Evolutionary conservation across 2,797 vertebrate species (phyloP), one percentile per base, ranked within the genome.

Genomic region (Podargus strigoides): DNA sequence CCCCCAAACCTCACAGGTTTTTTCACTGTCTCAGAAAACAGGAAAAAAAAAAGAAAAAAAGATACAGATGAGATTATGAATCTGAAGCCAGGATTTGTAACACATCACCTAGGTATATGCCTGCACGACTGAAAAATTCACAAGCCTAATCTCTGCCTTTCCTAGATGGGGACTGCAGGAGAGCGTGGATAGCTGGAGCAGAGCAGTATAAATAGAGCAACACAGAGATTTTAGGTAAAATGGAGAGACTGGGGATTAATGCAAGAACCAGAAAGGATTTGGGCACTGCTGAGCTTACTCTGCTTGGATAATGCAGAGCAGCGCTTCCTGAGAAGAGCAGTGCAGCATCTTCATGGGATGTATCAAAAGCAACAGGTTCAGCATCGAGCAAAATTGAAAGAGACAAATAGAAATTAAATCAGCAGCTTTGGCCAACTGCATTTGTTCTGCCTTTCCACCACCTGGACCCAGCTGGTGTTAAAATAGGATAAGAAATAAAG

Each of bases 181-280:
- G 53, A 46, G 46, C 32, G 44, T 58, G 59, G 12, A 6, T 5
- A 41, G 81, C 37, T 87, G 70, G 50, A 89, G 88, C 80, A 50
- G 66, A 84, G 58, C 80, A 36, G 49, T 49, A n/a, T 58, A 81
- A 90, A 91, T 14, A 75, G 77, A 62, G 84, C 56, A 92, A 56
- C 62, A 26, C 24, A 39, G 82, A 80, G 62, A 87, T 90, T 84
- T 89, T 26, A 49, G 78, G 86, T 58, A 88, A 87, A 95, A 94
- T 55, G 23, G 59, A 90, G 37, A 90, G 50, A 68, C 9, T 39
- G 34, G 52, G 67, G 78, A 82, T 94, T 95, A 90, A 30, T 67
- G 32, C 74, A 73, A 96, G 94, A 79, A 90, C 24, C 77, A 87
- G 84, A 32, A 81, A 87, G 90, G 86, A 62, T 92, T 85, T 92